phyloP scores from a whole-genome alignment of 2,888 invertebrate genomes.

The Phragmatobia fuliginosa region DNA sequence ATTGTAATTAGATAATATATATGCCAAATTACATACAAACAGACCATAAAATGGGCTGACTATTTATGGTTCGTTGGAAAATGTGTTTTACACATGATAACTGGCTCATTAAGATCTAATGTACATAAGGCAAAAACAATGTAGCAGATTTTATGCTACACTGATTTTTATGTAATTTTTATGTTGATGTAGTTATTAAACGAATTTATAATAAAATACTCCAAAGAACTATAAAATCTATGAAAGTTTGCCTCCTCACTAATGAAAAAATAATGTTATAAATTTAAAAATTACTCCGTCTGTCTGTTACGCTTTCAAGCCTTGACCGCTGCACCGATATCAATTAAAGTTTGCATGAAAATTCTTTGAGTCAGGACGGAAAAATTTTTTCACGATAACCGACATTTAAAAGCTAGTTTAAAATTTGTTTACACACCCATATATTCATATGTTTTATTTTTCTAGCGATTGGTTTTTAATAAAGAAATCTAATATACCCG shows the following conservation, averaged over 20 bases:
- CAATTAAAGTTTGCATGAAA: too few relatives aligned
- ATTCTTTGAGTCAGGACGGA: too few relatives aligned
- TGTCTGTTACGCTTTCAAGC: too few relatives aligned
- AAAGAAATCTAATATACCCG: too few relatives aligned
- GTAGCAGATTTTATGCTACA: constrained; percentile 5
- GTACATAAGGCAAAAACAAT: constrained; percentile 2
- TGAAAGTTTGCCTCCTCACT: neutral
- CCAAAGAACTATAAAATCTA: neutral
- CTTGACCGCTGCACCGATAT: too few relatives aligned
- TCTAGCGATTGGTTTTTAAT: too few relatives aligned
- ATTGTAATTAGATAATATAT: constrained; percentile 42
- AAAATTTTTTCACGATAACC: too few relatives aligned
- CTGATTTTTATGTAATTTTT: neutral
- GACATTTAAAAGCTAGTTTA: too few relatives aligned
- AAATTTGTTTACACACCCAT: too few relatives aligned
- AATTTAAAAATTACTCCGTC: too few relatives aligned
- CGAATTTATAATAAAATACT: neutral
- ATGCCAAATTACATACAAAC: constrained; percentile 45
- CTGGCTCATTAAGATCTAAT: neutral
- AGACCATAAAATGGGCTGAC: constrained; percentile 36
- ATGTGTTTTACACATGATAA: constrained; percentile 27
- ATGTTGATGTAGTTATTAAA: neutral
- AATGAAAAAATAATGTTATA: too few relatives aligned
- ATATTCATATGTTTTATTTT: too few relatives aligned
- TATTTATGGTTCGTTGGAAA: constrained; percentile 34